phyloP scores from a whole-genome alignment of 1,140 invertebrate species.

The Acromyrmex echinatior region DNA sequence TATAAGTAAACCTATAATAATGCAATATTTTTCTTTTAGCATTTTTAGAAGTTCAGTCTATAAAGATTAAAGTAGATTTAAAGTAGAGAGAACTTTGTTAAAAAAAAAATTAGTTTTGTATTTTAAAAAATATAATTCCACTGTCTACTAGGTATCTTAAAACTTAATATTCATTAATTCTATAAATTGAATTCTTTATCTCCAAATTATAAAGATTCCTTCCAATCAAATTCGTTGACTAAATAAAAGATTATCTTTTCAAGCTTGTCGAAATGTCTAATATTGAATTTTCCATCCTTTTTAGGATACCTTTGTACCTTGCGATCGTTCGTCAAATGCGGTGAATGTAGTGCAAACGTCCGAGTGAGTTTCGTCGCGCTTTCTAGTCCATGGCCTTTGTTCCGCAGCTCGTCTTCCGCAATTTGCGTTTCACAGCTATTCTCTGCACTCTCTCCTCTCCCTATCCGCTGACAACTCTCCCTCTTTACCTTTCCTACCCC shows the following conservation, averaged over 20 bases:
- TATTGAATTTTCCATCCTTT: background rate
- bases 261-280: constrained; percentile 14
- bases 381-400: constrained; percentile 35
- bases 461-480: background rate
- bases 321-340: constrained; percentile 23
- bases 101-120: background rate
- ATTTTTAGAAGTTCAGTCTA: background rate
- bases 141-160: background rate
- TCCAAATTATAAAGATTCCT: background rate
- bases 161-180: constrained; percentile 22
- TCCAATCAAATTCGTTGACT: background rate
- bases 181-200: background rate
- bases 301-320: background rate
- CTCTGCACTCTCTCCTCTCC: background rate
- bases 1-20: background rate
- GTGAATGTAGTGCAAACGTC: constrained; percentile 31
- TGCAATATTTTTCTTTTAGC: background rate
- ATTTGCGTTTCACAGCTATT: constrained; percentile 51
- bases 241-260: constrained; percentile 11
- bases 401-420: constrained; percentile 34
- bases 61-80: constrained; percentile 1
- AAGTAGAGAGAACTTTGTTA: background rate
- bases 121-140: constrained; percentile 26
- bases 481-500: constrained; percentile 40
- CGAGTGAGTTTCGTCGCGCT: constrained; percentile 26